Conservation (phyloP, 2,113 vertebrate species). For the Nestor notabilis region DNA sequence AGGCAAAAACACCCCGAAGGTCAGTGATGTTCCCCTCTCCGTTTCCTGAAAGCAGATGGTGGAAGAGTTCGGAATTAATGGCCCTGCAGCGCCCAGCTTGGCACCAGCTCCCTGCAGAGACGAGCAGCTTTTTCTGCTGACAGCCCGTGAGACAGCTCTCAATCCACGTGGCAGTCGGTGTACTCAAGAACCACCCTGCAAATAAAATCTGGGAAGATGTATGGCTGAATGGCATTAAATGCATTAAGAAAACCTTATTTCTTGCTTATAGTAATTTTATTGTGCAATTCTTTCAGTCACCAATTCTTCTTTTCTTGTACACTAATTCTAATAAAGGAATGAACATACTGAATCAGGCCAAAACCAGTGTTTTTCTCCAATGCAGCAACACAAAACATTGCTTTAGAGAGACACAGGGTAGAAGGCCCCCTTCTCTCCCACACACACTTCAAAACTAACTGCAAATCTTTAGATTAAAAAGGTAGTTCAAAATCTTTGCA, state of each 20-base stretch:
- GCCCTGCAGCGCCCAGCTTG: background rate
- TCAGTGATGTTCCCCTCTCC: background rate
- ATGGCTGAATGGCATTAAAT: background rate
- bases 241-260: background rate
- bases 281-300: background rate
- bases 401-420: background rate
- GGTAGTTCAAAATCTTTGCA: background rate
- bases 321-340: background rate
- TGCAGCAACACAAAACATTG: background rate
- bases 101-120: background rate
- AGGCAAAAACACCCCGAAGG: constrained; percentile 35
- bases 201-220: rapidly evolving
- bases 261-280: background rate
- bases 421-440: background rate
- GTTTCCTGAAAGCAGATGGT: constrained; percentile 57
- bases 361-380: background rate
- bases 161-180: rapidly evolving
- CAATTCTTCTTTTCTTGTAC: background rate
- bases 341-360: background rate
- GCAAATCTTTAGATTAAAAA: background rate
- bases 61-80: constrained; percentile 28
- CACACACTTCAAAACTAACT: background rate
- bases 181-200: background rate
- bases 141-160: background rate
- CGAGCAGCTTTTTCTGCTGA: background rate